Percentiles rank a stretch among this genome's conserved stretches.
Conservation (phyloP, 2,797 vertebrate species). For the Muscicapa striata region DNA sequence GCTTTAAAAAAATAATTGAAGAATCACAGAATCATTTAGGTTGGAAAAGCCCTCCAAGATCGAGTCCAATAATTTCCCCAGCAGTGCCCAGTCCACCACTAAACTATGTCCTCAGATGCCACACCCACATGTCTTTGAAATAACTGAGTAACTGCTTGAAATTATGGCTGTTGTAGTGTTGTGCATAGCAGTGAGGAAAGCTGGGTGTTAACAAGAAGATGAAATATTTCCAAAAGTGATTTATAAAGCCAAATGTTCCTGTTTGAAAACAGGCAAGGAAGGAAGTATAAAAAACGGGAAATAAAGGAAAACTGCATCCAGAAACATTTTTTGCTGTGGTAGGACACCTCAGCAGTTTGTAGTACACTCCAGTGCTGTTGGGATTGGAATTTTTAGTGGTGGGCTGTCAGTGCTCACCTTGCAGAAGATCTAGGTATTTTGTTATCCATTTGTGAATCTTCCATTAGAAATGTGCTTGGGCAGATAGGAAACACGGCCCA, state of each 20-base stretch:
- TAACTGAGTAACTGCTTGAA: neutral
- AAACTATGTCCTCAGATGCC: neutral
- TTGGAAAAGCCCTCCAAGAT: neutral
- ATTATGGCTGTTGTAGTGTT: neutral
- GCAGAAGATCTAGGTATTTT: neutral
- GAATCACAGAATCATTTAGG: neutral
- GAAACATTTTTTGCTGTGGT: neutral
- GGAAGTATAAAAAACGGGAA: neutral
- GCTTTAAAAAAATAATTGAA: neutral
- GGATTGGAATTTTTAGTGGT: neutral
- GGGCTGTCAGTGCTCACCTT: neutral
- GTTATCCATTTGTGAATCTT: neutral
- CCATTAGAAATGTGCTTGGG: neutral
- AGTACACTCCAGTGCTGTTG: accelerated
- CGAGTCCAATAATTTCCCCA: accelerated
- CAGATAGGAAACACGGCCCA: neutral
- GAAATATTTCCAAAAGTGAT: neutral
- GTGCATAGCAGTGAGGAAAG: neutral
- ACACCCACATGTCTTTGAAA: neutral
- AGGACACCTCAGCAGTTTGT: neutral
- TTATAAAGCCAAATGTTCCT: slow-evolving; percentile 3
- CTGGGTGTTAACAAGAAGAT: neutral
- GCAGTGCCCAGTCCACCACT: neutral
- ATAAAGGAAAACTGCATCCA: neutral
- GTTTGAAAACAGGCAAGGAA: neutral